Percentiles rank a stretch among this genome's conserved stretches.
Evolutionary conservation across 2,113 vertebrate genomes (phyloP).

Genomic region (Jacana jacana): DNA sequence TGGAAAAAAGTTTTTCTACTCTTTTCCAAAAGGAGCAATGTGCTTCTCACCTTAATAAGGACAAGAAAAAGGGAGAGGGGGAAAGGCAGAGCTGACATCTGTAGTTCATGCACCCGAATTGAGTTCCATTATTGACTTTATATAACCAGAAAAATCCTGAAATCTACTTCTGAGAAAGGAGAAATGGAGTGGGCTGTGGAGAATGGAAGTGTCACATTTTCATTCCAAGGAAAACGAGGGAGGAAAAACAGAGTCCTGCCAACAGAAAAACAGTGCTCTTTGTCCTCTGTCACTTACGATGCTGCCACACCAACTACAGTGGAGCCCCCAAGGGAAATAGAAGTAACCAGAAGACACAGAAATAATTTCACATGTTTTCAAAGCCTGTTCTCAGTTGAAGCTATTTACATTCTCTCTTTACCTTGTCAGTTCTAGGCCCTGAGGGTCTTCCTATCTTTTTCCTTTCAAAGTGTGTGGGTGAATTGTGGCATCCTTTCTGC

Average conservation of each 20-base stretch:
- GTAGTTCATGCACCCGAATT: background rate
- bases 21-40: background rate
- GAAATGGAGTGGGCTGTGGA: background rate
- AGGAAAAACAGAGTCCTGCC: background rate
- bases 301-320: background rate
- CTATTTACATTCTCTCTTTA: background rate
- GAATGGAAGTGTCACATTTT: background rate
- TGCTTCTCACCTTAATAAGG: background rate
- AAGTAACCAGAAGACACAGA: background rate
- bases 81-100: background rate
- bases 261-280: background rate
- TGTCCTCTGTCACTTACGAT: background rate
- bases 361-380: background rate
- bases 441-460: background rate
- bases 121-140: background rate
- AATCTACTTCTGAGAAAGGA: background rate
- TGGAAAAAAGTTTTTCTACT: background rate
- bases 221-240: background rate
- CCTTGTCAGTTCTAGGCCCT: background rate
- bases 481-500: background rate
- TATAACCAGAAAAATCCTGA: background rate
- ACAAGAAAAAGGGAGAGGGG: background rate
- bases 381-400: background rate
- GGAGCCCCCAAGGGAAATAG: background rate
- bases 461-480: background rate